These are phyloP conservation scores for Geodia barretti DNA, from an alignment of 37 sponge, comb jelly and placozoan species.

Conservation along the genomic window DNA sequence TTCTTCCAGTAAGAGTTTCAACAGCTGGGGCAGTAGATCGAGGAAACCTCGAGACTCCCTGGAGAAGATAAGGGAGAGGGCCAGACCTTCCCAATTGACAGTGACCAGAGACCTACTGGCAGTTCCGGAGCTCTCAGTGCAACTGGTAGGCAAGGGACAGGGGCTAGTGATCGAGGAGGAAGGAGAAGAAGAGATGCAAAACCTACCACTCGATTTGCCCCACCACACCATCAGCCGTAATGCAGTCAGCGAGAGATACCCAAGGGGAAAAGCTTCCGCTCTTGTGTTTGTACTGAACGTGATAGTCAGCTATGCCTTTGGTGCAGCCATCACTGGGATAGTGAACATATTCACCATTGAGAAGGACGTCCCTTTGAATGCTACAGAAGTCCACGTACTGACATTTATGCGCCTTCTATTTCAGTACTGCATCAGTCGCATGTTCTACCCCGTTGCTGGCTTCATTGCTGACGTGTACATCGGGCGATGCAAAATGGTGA, in stretches of 20 bases:
- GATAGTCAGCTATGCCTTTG: constrained; percentile 6
- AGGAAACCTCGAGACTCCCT: background rate
- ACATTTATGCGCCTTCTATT: background rate
- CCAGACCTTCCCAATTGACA: background rate
- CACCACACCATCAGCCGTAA: background rate
- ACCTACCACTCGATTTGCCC: background rate
- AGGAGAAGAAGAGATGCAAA: background rate
- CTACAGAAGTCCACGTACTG: background rate
- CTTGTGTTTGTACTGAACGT: constrained; percentile 9
- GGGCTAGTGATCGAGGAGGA: background rate
- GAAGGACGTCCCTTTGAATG: too few relatives aligned
- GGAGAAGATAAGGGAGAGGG: background rate
- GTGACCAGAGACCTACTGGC: background rate
- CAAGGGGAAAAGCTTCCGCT: background rate
- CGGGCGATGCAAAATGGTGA: constrained; percentile 37
- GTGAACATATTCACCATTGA: background rate
- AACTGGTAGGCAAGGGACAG: background rate
- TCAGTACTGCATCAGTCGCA: background rate
- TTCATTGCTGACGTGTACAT: constrained; percentile 45
- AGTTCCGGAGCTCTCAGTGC: background rate
- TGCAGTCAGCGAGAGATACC: background rate
- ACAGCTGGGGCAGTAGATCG: background rate
- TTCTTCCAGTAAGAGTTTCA: background rate
- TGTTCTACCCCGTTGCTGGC: constrained; percentile 55
- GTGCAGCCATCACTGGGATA: background rate